Evolutionary conservation across 2,797 vertebrate genomes (phyloP), one percentile per base, ranked within the genome.

Genomic region (Centropyge bicolor): DNA sequence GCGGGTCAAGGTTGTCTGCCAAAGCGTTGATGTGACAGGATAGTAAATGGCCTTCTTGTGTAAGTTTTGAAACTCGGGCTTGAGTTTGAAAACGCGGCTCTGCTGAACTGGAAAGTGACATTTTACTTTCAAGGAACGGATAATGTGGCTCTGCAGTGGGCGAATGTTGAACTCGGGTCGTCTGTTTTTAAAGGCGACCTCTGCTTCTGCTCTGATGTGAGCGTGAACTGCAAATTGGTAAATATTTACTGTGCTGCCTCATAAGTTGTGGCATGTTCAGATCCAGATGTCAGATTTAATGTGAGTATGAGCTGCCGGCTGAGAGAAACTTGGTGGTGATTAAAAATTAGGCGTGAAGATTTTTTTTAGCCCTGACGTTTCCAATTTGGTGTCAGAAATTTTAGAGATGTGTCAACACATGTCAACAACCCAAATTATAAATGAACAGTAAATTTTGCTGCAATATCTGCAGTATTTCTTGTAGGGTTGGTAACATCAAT

Each of bases 161-260:
- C 27, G 8, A 56, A 31, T 48, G 43, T 62, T 48, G 16, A 74
- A 48, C 67, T 46, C 40, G 0, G 38, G 63, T 75, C 73, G 11
- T 61, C 38, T 9, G 57, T 51, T 24, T 31, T n/a, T 31, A 67
- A 73, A 70, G 41, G 24, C 27, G 63, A 86, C 77, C 76, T 82
- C 74, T 77, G 72, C 75, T 71, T 87, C 8, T 62, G 24, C 84
- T 83, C 27, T 24, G 41, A 35, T 46, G 55, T 35, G 54, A 60
- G 54, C 82, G 45, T 45, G 12, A 64, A 35, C 83, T 78, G 71
- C 49, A 61, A 38, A 79, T 35, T 8, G 48, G 78, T 83, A 83
- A 86, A 90, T 86, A 87, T 91, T 88, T 81, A 81, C 80, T 12
- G 70, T 54, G 36, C 62, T 16, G 52, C 61, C 45, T 70, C 69